Base-by-base conservation (phyloP, 1,140 invertebrate genomes). In the Magallana gigas region DNA sequence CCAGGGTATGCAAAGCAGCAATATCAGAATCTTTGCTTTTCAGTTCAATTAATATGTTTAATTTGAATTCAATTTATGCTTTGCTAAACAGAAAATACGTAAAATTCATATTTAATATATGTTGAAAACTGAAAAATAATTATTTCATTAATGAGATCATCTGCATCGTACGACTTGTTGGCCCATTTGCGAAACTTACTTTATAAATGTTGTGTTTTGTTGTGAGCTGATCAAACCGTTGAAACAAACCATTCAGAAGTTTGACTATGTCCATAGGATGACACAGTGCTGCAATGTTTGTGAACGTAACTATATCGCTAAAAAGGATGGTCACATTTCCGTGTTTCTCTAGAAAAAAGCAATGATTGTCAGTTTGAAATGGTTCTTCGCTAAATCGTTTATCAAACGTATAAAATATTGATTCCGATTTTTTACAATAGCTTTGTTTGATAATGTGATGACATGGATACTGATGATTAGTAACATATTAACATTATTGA, bases 271-370 rank as follows among this genome's bases (percentile, higher is more conserved):
- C 91, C 88, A 95, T 93, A 7, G 95, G 95, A 8, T 92, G 92
- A 84, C 95, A 95, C 80, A 92, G 89, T 7, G 95, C 90, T 56
- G 95, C 95, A 18, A 95, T 95, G 88, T 94, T 95, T 6, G 95
- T 95, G 89, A 95, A 95, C 3, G 94, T 95, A 9, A 95, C 95
- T 36, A 95, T 95, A 86, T 95, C 95, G 56, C 94, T 95, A 90
- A 95, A 95, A 57, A 95, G 90, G n/a, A 95, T 93, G 1, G 95
- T 95, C 14, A 94, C 94, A 36, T 93, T 90, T 18, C 92, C 89
- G 89, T 95, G 95, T 87, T 95, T 95, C 85, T 93, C 94, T 94
- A 88, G 57, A 92, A 59, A 8, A 84, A n/a, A 18, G 7, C 4
- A 64, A 64, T 14, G 14, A 18, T 64, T 64, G 14, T 48, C 5